A percentile compares a stretch with the other conserved stretches of the same genome.
phyloP scores from a whole-genome alignment of 2,888 invertebrate genomes.

The Lepidocyrtoides sp. region DNA sequence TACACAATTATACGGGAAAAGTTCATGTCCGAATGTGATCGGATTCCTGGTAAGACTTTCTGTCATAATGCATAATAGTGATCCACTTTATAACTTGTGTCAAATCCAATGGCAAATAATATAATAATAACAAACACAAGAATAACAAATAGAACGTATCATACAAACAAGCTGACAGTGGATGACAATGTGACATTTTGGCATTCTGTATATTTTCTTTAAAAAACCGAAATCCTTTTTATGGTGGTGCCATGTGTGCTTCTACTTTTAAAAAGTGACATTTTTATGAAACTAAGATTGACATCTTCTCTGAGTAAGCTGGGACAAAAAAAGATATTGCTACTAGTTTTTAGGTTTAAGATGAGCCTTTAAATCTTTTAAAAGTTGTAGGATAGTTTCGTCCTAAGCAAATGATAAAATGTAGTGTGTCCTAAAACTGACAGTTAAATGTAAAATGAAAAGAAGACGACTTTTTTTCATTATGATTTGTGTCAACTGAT shows the following conservation, averaged over 20 bases:
- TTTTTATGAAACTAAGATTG: constrained; percentile 29
- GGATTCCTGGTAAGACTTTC: constrained; percentile 79
- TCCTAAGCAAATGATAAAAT: not conserved
- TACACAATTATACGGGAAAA: constrained; percentile 83
- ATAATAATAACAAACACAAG: not conserved
- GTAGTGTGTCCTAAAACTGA: not conserved
- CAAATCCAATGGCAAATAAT: not conserved
- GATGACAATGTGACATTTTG: not conserved
- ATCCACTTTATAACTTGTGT: too few species aligned
- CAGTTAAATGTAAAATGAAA: not conserved
- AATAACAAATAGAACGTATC: not conserved
- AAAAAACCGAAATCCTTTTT: too few species aligned
- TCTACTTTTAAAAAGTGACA: constrained; percentile 31
- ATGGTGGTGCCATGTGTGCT: not conserved
- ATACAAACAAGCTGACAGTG: not conserved
- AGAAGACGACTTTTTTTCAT: not conserved
- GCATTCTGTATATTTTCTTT: too few species aligned
- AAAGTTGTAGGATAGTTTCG: not conserved
- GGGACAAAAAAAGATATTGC: not conserved
- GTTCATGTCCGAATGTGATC: constrained; percentile 82
- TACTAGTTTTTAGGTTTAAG: not conserved
- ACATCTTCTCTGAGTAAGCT: not conserved
- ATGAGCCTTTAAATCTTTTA: not conserved
- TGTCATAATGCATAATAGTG: too few species aligned
- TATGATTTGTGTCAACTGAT: not conserved